phyloP scores from a whole-genome alignment of 2,888 invertebrate species.

The Scaptomyza caliginosa region DNA sequence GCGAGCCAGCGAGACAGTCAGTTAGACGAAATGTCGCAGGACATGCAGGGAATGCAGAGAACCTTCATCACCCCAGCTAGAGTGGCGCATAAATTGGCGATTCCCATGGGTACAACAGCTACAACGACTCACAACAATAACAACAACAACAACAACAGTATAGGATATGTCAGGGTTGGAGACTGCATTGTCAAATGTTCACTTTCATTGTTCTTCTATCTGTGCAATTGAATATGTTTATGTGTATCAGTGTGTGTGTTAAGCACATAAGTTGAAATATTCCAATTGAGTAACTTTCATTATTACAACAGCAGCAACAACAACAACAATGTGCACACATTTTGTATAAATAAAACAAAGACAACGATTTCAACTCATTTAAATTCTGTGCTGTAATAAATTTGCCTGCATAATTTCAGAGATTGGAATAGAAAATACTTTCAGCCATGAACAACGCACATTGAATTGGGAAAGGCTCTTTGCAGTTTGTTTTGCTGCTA shows the following conservation, averaged over 20 bases:
- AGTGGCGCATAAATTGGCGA: constrained; percentile 76
- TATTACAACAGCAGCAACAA: constrained; percentile 57
- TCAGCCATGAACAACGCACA: constrained; percentile 6
- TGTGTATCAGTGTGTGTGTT: constrained; percentile 45
- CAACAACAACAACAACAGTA: not conserved
- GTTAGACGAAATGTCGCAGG: constrained; percentile 31
- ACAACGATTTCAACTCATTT: constrained; percentile 75
- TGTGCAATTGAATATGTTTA: constrained; percentile 12
- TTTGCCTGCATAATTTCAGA: constrained; percentile 70
- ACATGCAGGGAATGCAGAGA: constrained; percentile 17
- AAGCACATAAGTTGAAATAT: constrained; percentile 80
- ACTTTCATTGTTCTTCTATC: constrained; percentile 61
- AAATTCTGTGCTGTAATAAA: constrained; percentile 74
- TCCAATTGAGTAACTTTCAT: constrained; percentile 80
- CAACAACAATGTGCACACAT: constrained; percentile 56
- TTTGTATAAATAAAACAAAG: constrained; percentile 74
- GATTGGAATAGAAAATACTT: constrained; percentile 35
- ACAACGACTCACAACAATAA: not conserved
- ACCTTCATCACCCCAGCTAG: constrained; percentile 6
- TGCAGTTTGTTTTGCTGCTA: constrained; percentile 7
- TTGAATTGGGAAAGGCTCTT: constrained; percentile 17
- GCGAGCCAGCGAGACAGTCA: not conserved
- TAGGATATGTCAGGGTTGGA: constrained; percentile 14
- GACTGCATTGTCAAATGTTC: constrained; percentile 69
- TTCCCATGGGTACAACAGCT: constrained; percentile 63